phyloP scores from a whole-genome alignment of 2,797 vertebrate genomes.

The Chrosomus eos region DNA sequence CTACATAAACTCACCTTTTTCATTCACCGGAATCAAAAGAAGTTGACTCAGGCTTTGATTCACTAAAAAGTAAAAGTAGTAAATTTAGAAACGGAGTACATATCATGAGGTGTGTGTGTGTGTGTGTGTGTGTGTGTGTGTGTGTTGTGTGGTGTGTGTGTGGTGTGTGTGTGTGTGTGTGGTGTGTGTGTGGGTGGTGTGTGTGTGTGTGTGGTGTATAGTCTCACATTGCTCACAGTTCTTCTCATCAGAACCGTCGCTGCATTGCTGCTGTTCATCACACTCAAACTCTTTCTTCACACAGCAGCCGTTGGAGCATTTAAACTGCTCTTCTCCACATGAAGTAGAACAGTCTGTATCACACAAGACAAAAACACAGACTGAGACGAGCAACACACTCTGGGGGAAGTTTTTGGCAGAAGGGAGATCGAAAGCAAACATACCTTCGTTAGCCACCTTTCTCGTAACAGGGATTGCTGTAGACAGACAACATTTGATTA shows the following conservation, averaged over 20 bases:
- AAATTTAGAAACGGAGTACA: neutral
- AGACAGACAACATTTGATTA: constrained; percentile 23
- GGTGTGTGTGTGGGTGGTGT: constrained; percentile 1
- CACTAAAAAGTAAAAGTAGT: constrained; percentile 48
- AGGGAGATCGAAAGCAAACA: neutral
- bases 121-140: neutral
- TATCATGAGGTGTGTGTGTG: constrained; percentile 30
- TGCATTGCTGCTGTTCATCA: constrained; percentile 83
- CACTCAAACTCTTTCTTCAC: constrained; percentile 85
- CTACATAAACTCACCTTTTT: constrained; percentile 65
- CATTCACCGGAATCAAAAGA: constrained; percentile 64
- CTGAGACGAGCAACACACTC: neutral
- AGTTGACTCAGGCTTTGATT: constrained; percentile 67
- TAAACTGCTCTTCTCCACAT: constrained; percentile 78
- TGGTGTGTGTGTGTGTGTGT: no score
- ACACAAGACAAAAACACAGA: constrained; percentile 18
- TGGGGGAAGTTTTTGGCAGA: neutral
- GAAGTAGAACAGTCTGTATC: constrained; percentile 70
- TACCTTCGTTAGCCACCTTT: constrained; percentile 2
- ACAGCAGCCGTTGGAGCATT: constrained; percentile 84
- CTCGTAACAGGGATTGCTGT: neutral
- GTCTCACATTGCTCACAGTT: constrained; percentile 82
- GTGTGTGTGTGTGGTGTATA: neutral
- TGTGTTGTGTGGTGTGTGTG: constrained; percentile 23
- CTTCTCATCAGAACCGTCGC: constrained; percentile 80